Conservation (phyloP, 2,888 invertebrate species). For the Philopedon plagiatum region DNA sequence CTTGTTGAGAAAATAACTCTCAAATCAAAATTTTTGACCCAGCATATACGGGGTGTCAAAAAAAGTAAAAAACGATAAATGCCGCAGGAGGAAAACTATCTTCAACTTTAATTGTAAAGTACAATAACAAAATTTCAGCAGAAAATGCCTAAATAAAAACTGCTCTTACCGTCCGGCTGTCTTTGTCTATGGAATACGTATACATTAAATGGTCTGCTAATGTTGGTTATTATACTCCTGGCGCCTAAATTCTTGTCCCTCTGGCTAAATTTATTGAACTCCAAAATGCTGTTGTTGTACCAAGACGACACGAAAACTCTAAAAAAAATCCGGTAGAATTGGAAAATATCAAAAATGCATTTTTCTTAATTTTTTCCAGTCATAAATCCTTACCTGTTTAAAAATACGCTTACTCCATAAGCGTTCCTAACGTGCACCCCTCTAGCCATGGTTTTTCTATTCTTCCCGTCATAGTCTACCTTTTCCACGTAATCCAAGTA, state of each 20-base stretch:
- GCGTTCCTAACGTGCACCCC: constrained; percentile 75
- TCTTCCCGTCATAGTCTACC: constrained; percentile 81
- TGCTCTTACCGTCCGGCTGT: constrained; percentile 78
- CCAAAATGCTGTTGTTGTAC: constrained; percentile 76
- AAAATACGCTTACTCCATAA: constrained; percentile 81
- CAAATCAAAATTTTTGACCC: too few relatives aligned
- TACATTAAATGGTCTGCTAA: constrained; percentile 76
- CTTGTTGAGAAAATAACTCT: too few relatives aligned
- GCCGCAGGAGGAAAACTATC: too few relatives aligned
- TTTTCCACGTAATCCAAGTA: constrained; percentile 86
- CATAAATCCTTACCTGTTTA: constrained; percentile 71
- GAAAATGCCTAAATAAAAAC: not conserved
- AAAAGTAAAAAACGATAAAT: too few relatives aligned
- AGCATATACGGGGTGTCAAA: too few relatives aligned
- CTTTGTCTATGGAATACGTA: constrained; percentile 83
- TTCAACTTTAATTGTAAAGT: too few relatives aligned
- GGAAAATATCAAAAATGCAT: too few relatives aligned
- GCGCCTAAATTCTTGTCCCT: constrained; percentile 65
- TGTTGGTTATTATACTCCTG: constrained; percentile 67
- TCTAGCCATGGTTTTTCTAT: constrained; percentile 74
- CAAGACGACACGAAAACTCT: constrained; percentile 80
- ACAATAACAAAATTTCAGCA: too few relatives aligned
- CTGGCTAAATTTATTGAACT: constrained; percentile 74
- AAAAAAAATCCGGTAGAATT: constrained; percentile 1
- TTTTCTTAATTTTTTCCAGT: too few relatives aligned